These are phyloP conservation scores for Aphelinus atriplicis DNA, from an alignment of 1,140 invertebrate genomes.

Conservation along the genomic window DNA sequence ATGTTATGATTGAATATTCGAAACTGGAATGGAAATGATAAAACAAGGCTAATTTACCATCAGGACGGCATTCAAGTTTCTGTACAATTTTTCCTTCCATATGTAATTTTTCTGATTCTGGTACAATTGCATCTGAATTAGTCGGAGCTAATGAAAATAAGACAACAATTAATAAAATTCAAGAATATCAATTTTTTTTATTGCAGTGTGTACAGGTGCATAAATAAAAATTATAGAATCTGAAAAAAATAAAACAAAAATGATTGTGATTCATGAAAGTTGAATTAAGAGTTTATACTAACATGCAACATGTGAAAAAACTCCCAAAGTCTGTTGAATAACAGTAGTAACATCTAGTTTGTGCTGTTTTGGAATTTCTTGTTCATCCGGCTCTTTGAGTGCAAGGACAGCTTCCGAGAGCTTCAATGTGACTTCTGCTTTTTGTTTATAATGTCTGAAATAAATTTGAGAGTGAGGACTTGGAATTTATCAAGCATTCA, in stretches of 20 bases:
- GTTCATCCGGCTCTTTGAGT: slow-evolving; percentile 75
- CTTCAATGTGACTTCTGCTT: slow-evolving; percentile 77
- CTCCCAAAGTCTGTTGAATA: slow-evolving; percentile 86
- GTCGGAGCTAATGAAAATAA: slow-evolving; percentile 65
- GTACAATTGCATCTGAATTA: slow-evolving; percentile 72
- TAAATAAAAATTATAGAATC: too few species aligned
- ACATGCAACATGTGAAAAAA: slow-evolving; percentile 85
- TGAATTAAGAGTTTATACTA: slow-evolving; percentile 53
- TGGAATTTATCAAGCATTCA: too few species aligned
- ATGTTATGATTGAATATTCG: too few species aligned
- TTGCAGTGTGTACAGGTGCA: too few species aligned
- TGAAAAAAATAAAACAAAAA: too few species aligned
- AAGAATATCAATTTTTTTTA: too few species aligned
- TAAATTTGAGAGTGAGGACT: neutral
- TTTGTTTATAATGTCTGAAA: slow-evolving; percentile 69
- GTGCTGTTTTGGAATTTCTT: slow-evolving; percentile 88
- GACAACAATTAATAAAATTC: too few species aligned
- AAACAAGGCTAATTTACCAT: slow-evolving; percentile 65
- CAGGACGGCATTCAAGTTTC: slow-evolving; percentile 91
- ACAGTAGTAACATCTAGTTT: slow-evolving; percentile 89
- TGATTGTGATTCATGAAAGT: neutral
- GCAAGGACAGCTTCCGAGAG: slow-evolving; percentile 77
- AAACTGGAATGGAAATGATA: slow-evolving; percentile 2
- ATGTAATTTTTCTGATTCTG: slow-evolving; percentile 84
- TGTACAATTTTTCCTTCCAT: slow-evolving; percentile 95